Evolutionary conservation across 2,888 invertebrate species (phyloP).

Genomic region (Baronia brevicornis): DNA sequence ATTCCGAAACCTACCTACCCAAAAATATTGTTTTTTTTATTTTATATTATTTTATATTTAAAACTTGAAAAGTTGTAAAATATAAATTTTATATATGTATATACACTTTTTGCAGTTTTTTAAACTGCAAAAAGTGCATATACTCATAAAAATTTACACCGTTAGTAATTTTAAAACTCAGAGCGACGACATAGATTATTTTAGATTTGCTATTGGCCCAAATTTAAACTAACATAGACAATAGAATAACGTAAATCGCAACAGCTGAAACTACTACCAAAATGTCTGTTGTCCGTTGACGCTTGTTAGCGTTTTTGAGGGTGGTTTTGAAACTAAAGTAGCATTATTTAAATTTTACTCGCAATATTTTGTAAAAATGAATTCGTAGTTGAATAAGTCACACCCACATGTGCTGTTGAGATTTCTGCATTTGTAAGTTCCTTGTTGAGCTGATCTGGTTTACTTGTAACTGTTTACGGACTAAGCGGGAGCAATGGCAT

Average conservation of each 20-base stretch:
- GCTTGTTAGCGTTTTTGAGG: slow-evolving; percentile 49
- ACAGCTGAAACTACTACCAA: slow-evolving; percentile 62
- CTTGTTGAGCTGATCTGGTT: slow-evolving; percentile 32
- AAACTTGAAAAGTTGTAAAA: too few relatives aligned
- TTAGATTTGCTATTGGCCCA: slow-evolving; percentile 40
- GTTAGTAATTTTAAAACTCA: too few relatives aligned
- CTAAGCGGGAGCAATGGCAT: slow-evolving; percentile 77
- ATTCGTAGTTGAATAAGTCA: slow-evolving; percentile 26
- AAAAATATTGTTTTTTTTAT: too few relatives aligned
- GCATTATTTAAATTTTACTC: slow-evolving; percentile 39
- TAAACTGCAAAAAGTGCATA: too few relatives aligned
- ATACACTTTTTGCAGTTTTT: too few relatives aligned
- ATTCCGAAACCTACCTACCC: too few relatives aligned
- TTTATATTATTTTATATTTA: too few relatives aligned
- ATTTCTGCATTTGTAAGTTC: slow-evolving; percentile 33
- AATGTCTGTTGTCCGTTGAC: slow-evolving; percentile 71
- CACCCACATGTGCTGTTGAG: slow-evolving; percentile 36
- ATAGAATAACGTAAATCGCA: slow-evolving; percentile 54
- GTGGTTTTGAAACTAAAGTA: slow-evolving; percentile 43
- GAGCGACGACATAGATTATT: slow-evolving; percentile 18
- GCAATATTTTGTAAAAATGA: slow-evolving; percentile 44
- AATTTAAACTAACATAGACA: slow-evolving; percentile 56
- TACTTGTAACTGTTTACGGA: slow-evolving; percentile 54
- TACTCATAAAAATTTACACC: too few relatives aligned
- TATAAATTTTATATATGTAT: too few relatives aligned